Percentiles rank a stretch among this genome's conserved stretches.
phyloP scores from a whole-genome alignment of 30 jellyfish, hydroid and myxozoan genomes.

The Nemopilema nomurai region DNA sequence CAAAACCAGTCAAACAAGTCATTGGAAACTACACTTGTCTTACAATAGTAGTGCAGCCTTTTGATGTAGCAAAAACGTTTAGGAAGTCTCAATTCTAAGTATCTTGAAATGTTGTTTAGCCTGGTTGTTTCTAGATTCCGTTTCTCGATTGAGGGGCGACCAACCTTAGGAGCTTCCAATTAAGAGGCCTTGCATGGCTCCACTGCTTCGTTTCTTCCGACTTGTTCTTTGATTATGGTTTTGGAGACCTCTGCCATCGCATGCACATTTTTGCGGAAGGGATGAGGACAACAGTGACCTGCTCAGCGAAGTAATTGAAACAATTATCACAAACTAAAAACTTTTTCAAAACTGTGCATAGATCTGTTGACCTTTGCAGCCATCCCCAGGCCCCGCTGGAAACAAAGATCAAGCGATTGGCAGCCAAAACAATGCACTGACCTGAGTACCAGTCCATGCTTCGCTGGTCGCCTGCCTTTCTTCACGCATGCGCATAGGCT shows the following conservation, averaged over 20 bases:
- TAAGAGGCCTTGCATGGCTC: background rate
- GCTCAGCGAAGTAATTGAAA: slow-evolving; percentile 4
- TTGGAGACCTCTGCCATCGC: slow-evolving; percentile 25
- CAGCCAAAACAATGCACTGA: slow-evolving; percentile 60
- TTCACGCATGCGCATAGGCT: slow-evolving; percentile 49
- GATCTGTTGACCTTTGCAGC: slow-evolving; percentile 28
- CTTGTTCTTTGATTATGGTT: slow-evolving; percentile 5
- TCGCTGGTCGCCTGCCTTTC: slow-evolving; percentile 36
- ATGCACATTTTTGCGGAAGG: slow-evolving; percentile 1
- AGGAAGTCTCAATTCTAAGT: too few species aligned
- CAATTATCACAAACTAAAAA: slow-evolving; percentile 16
- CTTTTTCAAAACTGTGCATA: slow-evolving; percentile 8
- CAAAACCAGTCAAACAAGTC: too few species aligned
- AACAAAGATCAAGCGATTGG: slow-evolving; percentile 49
- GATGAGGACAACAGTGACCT: slow-evolving; percentile 65
- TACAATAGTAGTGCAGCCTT: too few species aligned
- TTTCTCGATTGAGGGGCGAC: too few species aligned
- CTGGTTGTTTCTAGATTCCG: too few species aligned
- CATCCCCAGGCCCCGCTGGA: slow-evolving; percentile 29
- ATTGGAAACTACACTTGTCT: too few species aligned
- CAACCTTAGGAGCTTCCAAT: background rate
- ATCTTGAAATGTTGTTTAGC: too few species aligned
- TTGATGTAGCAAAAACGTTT: too few species aligned
- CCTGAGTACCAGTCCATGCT: slow-evolving; percentile 79
- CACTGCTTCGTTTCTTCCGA: background rate